Evolutionary conservation across 2,113 vertebrate genomes (phyloP).

Genomic region (Butorides virescens): DNA sequence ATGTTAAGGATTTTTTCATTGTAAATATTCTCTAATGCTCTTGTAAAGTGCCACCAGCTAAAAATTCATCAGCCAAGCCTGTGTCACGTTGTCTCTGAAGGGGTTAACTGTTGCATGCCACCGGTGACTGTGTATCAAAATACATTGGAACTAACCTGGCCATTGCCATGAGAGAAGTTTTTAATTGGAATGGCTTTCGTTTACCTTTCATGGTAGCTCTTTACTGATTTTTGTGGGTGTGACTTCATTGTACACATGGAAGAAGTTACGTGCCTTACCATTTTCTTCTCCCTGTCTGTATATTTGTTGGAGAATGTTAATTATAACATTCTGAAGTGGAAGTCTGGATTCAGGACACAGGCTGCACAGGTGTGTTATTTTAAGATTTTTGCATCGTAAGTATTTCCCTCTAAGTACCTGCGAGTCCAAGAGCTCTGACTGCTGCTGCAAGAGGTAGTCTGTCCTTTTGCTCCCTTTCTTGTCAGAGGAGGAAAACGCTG

Average conservation of each 20-base stretch:
- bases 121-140: not conserved
- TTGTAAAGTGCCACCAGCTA: not conserved
- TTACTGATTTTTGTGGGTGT: not conserved
- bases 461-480: not conserved
- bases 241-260: not conserved
- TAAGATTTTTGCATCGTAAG: not conserved
- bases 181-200: not conserved
- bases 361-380: not conserved
- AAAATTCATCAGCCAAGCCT: not conserved
- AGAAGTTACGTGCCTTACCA: not conserved
- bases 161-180: not conserved
- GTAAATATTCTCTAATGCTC: not conserved
- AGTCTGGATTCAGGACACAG: not conserved
- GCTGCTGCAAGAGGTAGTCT: not conserved
- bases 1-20: not conserved
- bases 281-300: not conserved
- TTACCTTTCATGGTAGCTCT: not conserved
- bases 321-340: not conserved
- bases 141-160: not conserved
- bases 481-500: not conserved
- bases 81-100: fast-evolving
- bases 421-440: not conserved
- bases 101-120: not conserved
- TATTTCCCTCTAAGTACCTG: not conserved
- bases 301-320: not conserved